A percentile compares a stretch with the other conserved stretches of the same genome.
Evolutionary conservation across 2,113 vertebrate species (phyloP).

Genomic region (Lampris megalopsis): DNA sequence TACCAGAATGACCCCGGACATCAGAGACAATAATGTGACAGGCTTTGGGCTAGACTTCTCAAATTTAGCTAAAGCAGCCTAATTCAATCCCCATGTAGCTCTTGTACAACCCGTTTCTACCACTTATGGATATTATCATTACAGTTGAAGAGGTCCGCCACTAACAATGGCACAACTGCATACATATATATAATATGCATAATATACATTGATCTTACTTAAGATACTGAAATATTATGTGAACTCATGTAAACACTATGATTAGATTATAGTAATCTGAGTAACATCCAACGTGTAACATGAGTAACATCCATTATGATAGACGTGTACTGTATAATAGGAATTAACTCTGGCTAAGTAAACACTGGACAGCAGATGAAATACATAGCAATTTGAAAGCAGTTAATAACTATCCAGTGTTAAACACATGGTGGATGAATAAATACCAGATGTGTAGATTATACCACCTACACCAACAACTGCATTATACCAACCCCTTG

Average conservation of each 20-base stretch:
- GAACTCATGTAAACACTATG: background rate
- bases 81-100: constrained; percentile 23
- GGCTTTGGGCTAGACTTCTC: constrained; percentile 31
- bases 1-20: constrained; percentile 32
- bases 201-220: background rate
- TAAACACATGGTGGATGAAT: too few relatives aligned
- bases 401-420: too few relatives aligned
- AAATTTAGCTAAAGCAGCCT: constrained; percentile 34
- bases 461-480: background rate
- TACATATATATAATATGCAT: background rate
- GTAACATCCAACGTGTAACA: background rate
- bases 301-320: too few relatives aligned
- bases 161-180: constrained; percentile 15
- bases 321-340: too few relatives aligned
- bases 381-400: too few relatives aligned
- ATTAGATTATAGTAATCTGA: background rate
- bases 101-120: constrained; percentile 15
- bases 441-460: too few relatives aligned
- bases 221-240: background rate
- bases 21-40: constrained; percentile 24
- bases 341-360: too few relatives aligned
- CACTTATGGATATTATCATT: constrained; percentile 28
- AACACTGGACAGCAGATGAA: too few relatives aligned
- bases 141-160: background rate
- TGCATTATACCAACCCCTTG: background rate